Base-by-base conservation (phyloP, 2,797 vertebrate species). In the Gymnothorax javanicus region DNA sequence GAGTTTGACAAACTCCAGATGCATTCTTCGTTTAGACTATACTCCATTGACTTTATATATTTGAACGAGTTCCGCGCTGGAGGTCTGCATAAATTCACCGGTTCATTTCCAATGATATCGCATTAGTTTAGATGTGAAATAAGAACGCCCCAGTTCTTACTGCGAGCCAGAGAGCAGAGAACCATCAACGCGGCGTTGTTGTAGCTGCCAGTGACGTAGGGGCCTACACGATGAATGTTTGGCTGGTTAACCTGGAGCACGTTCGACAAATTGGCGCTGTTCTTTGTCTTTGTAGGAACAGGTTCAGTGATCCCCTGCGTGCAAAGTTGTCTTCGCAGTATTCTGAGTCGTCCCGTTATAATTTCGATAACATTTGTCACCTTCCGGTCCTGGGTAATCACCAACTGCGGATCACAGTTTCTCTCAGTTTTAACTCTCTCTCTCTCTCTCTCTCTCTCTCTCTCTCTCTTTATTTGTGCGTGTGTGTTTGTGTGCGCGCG, bases 81-180 rank as follows among this genome's bases (percentile, higher is more conserved):
- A 84, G 88, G 88, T 91, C 79, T 87, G 93, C 86, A 86, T 90
- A 90, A 85, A 91, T 90, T 93, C 91, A 93, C 87, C 15, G n/a
- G 50, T 81, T 91, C 87, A 69, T 87, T 90, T 88, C 86, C 79
- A 91, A 88, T 89, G 88, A 92, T 92, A 88, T 58, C 75, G 27
- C 85, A 71, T 81, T 83, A 59, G 87, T 86, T 12, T 85, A 77
- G 23, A 92, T 84, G 89, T 89, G 91, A 90, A 91, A 88, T 88
- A 91, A 91, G 89, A 90, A 89, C 88, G 54, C 25, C 84, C 84
- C 91, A 90, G 87, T 91, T 91, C 87, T 88, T 71, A 84, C 84
- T 84, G 71, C 50, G 86, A 86, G 54, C 77, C 50, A n/a, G 27
- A 62, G 71, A 57, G 54, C 27, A 52, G 4, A 43, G 1, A 43